Evolutionary conservation across 2,113 vertebrate species (phyloP).

Genomic region (Seriola quinqueradiata): DNA sequence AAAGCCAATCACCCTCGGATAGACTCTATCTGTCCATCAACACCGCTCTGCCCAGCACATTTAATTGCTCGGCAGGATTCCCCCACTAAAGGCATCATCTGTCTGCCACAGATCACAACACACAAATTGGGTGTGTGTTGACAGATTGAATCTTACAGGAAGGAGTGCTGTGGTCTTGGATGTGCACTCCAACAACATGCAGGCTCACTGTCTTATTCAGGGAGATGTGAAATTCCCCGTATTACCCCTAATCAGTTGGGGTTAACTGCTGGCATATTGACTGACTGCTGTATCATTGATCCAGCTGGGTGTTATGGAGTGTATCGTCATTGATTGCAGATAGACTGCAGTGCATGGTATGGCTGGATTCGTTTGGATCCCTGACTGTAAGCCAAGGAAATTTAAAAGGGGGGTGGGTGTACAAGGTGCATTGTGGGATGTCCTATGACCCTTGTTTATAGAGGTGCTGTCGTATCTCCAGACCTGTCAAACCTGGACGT

Average conservation of each 20-base stretch:
- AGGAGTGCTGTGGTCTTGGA: not conserved
- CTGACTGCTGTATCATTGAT: constrained; percentile 68
- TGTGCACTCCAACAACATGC: constrained; percentile 20
- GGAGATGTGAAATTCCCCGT: constrained; percentile 47
- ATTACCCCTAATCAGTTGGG: constrained; percentile 74
- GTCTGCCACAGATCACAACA: constrained; percentile 56
- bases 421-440: constrained; percentile 48
- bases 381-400: constrained; percentile 41
- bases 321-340: constrained; percentile 68
- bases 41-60: constrained; percentile 55
- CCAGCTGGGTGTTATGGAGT: constrained; percentile 69
- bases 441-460: constrained; percentile 23
- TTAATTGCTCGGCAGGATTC: constrained; percentile 74
- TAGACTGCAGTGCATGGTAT: constrained; percentile 41
- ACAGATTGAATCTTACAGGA: constrained; percentile 71
- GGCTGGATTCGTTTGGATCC: constrained; percentile 33
- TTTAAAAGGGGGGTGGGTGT: constrained; percentile 23
- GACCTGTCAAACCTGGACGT: constrained; percentile 42
- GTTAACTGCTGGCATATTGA: constrained; percentile 78
- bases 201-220: constrained; percentile 28
- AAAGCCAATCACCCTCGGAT: constrained; percentile 78
- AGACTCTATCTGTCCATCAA: constrained; percentile 80
- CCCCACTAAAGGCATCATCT: constrained; percentile 61
- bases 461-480: constrained; percentile 27
- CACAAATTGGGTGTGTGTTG: constrained; percentile 64